phyloP scores from a whole-genome alignment of 2,888 invertebrate species.

The Cephus rjabovi region DNA sequence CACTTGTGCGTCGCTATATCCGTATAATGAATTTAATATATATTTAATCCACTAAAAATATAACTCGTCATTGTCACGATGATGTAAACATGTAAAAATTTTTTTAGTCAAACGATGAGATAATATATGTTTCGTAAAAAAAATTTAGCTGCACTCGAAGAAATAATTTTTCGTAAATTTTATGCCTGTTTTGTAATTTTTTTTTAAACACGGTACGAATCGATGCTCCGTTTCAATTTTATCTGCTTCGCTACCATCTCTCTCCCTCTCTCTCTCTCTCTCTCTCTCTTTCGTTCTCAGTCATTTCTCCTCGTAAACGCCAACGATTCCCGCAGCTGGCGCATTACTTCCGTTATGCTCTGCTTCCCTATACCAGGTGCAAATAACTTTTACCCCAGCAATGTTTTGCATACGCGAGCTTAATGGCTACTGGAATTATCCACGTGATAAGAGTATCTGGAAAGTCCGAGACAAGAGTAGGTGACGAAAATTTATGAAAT shows the following conservation, averaged over 20 bases:
- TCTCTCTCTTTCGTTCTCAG: not conserved
- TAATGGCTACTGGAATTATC: not conserved
- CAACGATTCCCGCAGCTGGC: not conserved
- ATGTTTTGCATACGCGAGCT: not conserved
- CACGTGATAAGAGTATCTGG: not conserved
- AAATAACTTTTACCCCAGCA: not conserved
- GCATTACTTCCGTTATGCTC: not conserved
- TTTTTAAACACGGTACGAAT: not conserved
- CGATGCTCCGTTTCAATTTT: not conserved
- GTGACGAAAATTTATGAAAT: not conserved
- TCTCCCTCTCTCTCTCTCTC: not conserved
- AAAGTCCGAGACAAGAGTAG: not conserved
- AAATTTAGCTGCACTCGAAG: not conserved
- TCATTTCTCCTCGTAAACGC: not conserved
- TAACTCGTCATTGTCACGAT: not conserved
- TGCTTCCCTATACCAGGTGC: not conserved
- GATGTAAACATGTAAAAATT: too few species aligned
- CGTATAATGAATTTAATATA: not conserved
- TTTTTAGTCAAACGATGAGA: not conserved
- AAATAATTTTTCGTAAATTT: not conserved
- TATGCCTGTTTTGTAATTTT: not conserved
- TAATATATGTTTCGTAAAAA: not conserved
- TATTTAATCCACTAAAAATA: not conserved
- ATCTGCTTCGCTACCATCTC: not conserved
- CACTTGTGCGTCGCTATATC: too few species aligned